Evolutionary conservation across 2,797 vertebrate species (phyloP).

Genomic region (Psittacula echo): DNA sequence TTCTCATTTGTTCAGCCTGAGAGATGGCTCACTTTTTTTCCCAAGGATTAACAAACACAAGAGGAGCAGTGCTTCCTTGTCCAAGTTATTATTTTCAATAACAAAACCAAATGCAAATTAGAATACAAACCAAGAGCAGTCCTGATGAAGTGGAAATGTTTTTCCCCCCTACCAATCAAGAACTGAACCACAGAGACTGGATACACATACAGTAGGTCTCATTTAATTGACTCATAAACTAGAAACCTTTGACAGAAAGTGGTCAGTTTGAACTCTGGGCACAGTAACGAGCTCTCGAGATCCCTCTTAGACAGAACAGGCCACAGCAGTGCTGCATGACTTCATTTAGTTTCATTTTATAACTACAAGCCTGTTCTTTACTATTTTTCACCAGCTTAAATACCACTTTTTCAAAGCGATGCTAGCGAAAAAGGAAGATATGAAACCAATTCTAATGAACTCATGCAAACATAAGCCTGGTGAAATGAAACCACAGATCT

Average conservation of each 20-base stretch:
- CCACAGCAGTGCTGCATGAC: background rate
- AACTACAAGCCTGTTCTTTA: constrained; percentile 47
- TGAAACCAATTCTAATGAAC: constrained; percentile 65
- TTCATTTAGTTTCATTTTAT: constrained; percentile 26
- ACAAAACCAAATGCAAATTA: constrained; percentile 47
- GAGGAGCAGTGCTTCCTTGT: background rate
- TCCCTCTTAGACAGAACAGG: background rate
- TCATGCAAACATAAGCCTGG: constrained; percentile 58
- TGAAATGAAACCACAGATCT: constrained; percentile 65
- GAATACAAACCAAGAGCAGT: constrained; percentile 9
- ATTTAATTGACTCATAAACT: constrained; percentile 23
- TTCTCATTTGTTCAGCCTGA: constrained; percentile 44
- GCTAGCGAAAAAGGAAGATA: background rate
- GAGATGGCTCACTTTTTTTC: background rate
- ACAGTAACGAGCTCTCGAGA: constrained; percentile 42
- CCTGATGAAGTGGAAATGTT: background rate
- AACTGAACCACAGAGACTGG: background rate
- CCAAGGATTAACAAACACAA: constrained; percentile 32
- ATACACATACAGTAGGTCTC: background rate
- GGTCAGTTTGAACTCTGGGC: constrained; percentile 38
- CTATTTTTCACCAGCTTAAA: constrained; percentile 44
- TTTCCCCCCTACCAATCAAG: background rate
- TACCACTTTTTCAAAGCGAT: constrained; percentile 35
- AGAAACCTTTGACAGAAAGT: background rate
- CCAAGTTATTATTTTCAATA: constrained; percentile 31